Base-by-base conservation (phyloP, 2,888 invertebrate genomes). In the Eurois occulta region DNA sequence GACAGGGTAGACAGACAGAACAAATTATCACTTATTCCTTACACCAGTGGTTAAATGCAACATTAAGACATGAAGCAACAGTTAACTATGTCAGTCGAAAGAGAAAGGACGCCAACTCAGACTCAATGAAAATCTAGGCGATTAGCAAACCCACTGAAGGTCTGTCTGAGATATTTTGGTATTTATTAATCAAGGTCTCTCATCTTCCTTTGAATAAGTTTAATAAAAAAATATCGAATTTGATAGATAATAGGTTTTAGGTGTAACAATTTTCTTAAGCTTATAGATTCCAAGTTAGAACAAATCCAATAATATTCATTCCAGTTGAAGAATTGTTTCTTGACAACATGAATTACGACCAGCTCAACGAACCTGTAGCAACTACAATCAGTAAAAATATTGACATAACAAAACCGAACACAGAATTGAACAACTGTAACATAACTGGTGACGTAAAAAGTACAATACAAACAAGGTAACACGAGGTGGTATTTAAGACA, bases 41-140 rank as follows among this genome's bases (percentile, higher is more conserved):
- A 82, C 52, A 73, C 75, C 13, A 70, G 24, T 13, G 43, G 35
- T 64, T 75, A 83, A 79, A 62, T 41, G 73, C 75, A 80, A 80
- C 66, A 76, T 76, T 43, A 65, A 67, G 64, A 55, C 60, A 80
- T 86, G 84, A 83, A 77, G 90, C 82, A 86, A 89, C 70, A 48
- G 58, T 60, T 81, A 87, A 87, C 84, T 87, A 82, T 89, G 89
- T 87, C 90, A 88, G 86, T 81, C 71, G 77, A 88, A 88, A 91
- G 90, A 90, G 91, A 91, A 90, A 91, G 91, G 90, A 83, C 73
- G 77, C 75, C 70, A 74, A 77, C 70, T 48, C 70, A 69, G 74
- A 65, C 76, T 75, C 38, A 78, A 69, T 60, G 86, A 81, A 87
- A 88, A 86, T 83, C 86, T 86, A 75, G 68, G 4, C 60, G 68